A percentile compares a stretch with the other conserved stretches of the same genome.
Evolutionary conservation across 2,113 vertebrate genomes (phyloP).

Genomic region (Pomatorhinus ruficollis): DNA sequence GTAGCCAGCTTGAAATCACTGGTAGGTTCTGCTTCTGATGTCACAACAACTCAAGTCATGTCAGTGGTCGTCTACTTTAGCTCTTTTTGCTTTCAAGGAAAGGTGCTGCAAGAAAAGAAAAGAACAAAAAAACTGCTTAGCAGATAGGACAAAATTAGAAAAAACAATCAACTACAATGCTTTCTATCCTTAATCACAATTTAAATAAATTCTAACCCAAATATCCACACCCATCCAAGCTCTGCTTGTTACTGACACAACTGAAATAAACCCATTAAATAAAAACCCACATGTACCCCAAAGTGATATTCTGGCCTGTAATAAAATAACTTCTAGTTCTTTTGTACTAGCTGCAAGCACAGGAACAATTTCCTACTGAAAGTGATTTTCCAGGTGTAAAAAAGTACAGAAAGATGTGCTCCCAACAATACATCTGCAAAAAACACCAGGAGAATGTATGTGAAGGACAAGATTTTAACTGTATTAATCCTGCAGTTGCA

Average conservation of each 20-base stretch:
- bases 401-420: not conserved
- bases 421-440: not conserved
- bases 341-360: not conserved
- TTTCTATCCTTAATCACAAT: not conserved
- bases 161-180: not conserved
- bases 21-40: conserved; percentile 16
- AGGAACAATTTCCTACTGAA: not conserved
- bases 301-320: not conserved
- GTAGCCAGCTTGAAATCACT: conserved; percentile 26
- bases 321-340: not conserved
- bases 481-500: not conserved
- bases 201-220: not conserved
- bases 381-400: not conserved
- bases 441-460: not conserved
- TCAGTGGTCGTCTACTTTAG: conserved; percentile 76
- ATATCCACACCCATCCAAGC: not conserved
- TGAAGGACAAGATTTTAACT: not conserved
- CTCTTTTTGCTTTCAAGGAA: conserved; percentile 79
- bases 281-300: not conserved
- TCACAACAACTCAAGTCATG: not conserved
- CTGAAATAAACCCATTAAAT: not conserved
- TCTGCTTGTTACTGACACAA: not conserved
- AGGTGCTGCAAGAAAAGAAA: conserved; percentile 73
- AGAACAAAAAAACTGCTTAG: not conserved
- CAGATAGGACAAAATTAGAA: not conserved